These are phyloP conservation scores for Ridgeia piscesae DNA, from an alignment of 1,140 invertebrate genomes.

Conservation along the genomic window DNA sequence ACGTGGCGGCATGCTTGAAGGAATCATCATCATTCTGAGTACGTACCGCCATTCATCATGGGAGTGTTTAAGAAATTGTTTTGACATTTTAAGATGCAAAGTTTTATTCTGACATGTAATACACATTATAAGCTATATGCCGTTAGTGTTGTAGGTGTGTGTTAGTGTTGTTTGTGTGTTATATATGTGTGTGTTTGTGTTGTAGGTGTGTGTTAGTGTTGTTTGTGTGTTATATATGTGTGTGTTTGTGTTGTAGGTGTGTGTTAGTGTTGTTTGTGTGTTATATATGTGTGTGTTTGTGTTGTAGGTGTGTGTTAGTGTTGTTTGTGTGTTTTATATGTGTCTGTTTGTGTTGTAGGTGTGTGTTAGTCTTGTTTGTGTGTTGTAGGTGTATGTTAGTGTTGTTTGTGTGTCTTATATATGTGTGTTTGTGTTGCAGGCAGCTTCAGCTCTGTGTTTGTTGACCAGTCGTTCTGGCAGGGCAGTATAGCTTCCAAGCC, in stretches of 20 bases:
- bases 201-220: slow-evolving; percentile 10
- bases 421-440: slow-evolving; percentile 3
- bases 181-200: not conserved
- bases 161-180: not conserved
- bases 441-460: slow-evolving; percentile 18
- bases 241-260: slow-evolving; percentile 14
- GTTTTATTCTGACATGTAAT: not conserved
- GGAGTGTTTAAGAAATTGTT: not conserved
- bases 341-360: slow-evolving; percentile 8
- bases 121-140: too few relatives aligned
- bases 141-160: not conserved
- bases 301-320: slow-evolving; percentile 14
- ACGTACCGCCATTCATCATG: not conserved
- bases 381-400: not conserved
- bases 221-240: not conserved
- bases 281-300: not conserved
- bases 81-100: not conserved
- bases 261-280: not conserved
- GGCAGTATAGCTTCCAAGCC: slow-evolving; percentile 55
- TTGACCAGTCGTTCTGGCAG: slow-evolving; percentile 59
- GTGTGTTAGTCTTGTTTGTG: too few relatives aligned
- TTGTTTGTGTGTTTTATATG: not conserved
- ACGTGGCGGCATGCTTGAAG: slow-evolving; percentile 14
- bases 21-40: slow-evolving; percentile 21
- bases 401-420: not conserved